Evolutionary conservation across 2,888 invertebrate genomes (phyloP).

Genomic region (Arrhopalites spinosus): DNA sequence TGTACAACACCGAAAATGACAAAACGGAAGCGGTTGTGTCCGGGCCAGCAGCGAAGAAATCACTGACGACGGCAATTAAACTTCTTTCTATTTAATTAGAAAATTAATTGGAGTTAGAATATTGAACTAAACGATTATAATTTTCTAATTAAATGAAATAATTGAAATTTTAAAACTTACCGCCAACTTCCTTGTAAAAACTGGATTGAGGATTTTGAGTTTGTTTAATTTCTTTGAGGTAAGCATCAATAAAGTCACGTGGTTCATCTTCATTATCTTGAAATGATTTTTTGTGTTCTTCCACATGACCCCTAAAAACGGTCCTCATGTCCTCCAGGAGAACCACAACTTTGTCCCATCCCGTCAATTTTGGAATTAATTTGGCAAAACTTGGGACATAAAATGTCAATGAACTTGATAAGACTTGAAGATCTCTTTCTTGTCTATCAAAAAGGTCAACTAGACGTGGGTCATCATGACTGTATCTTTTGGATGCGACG

Average conservation of each 20-base stretch:
- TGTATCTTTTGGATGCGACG: neutral
- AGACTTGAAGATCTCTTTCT: neutral
- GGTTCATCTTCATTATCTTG: conserved; percentile 3
- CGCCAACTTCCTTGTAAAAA: conserved; percentile 7
- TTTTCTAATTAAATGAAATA: neutral
- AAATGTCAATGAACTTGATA: neutral
- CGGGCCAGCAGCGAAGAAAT: neutral
- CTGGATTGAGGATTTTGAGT: conserved; percentile 14
- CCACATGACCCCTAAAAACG: neutral
- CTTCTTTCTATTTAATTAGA: neutral
- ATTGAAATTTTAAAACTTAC: neutral
- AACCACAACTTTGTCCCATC: neutral
- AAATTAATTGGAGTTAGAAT: neutral
- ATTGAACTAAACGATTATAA: neutral
- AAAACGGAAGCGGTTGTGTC: neutral
- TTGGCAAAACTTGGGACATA: conserved; percentile 1
- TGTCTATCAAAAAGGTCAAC: neutral
- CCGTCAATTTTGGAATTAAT: neutral
- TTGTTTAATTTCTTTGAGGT: conserved; percentile 13
- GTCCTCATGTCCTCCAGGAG: neutral
- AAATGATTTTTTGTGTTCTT: conserved; percentile 5
- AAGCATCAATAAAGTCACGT: conserved; percentile 27
- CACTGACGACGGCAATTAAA: neutral
- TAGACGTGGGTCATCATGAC: conserved; percentile 13
- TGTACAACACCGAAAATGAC: neutral